Conservation (phyloP, 2,113 vertebrate species). For the Entosphenus tridentatus region DNA sequence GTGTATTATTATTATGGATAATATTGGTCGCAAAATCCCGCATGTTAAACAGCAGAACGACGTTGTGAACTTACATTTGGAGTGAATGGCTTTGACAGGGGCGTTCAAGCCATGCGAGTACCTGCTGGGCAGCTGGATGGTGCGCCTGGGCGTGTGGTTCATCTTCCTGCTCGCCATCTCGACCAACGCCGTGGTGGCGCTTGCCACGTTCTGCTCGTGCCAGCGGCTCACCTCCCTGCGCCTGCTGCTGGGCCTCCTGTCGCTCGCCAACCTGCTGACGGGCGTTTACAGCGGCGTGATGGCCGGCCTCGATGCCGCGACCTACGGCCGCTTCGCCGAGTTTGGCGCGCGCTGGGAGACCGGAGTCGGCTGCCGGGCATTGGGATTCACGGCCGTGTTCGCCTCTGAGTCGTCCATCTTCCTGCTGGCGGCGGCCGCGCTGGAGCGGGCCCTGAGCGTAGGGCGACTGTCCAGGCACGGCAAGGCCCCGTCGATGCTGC, state of each 20-base stretch:
- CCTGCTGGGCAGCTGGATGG: slow-evolving; percentile 65
- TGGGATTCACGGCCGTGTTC: slow-evolving; percentile 51
- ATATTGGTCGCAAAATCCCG: too few relatives aligned
- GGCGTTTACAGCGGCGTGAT: slow-evolving; percentile 43
- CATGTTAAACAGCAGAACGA: too few relatives aligned
- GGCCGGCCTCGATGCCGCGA: slow-evolving; percentile 45
- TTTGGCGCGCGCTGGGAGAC: slow-evolving; percentile 56
- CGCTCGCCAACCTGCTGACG: slow-evolving; percentile 40
- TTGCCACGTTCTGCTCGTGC: slow-evolving; percentile 37
- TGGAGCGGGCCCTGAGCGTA: slow-evolving; percentile 56
- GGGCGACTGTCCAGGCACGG: slow-evolving; percentile 47
- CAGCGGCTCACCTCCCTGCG: slow-evolving; percentile 35
- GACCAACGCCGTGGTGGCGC: slow-evolving; percentile 44
- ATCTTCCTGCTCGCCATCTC: slow-evolving; percentile 38
- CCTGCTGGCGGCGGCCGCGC: slow-evolving; percentile 45
- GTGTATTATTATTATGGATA: too few relatives aligned
- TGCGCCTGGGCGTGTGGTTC: slow-evolving; percentile 60
- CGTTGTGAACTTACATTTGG: too few relatives aligned
- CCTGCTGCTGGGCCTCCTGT: slow-evolving; percentile 47
- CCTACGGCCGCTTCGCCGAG: slow-evolving; percentile 52
- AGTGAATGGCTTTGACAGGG: slow-evolving; percentile 22
- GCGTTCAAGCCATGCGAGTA: slow-evolving; percentile 64
- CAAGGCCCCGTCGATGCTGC: slow-evolving; percentile 28
- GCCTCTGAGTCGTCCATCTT: slow-evolving; percentile 55
- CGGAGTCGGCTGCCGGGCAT: slow-evolving; percentile 42